Base-by-base conservation (phyloP, 2,888 invertebrate genomes). In the Ophion slaviceki region DNA sequence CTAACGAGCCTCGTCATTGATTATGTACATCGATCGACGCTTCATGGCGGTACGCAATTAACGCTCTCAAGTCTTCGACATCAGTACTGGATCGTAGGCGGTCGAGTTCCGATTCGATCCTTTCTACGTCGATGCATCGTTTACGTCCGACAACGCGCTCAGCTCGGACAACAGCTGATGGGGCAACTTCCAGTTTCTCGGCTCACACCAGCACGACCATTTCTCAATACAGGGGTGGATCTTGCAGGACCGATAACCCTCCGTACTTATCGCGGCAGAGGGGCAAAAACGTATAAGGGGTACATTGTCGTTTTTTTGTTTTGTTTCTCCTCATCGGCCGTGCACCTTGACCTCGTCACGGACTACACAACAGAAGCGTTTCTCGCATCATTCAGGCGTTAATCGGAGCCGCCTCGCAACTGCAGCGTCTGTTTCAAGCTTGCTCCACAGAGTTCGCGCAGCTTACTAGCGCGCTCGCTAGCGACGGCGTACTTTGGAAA, bases 291-390 rank as follows among this genome's bases (percentile, higher is more conserved):
- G 0, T 76, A 62, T 20, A 89, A 89, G 32, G 82, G 84, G 0
- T 89, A 89, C 24, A 81, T 90, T 10, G 83, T 80, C 8, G 17
- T 88, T 3, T 90, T 89, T 40, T 82, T n/a, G n/a, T n/a, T 90
- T 0, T 91, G 88, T 61, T 80, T 89, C 14, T n/a, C 86, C 0
- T 85, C 88, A 0, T 87, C 85, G 8, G 90, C 90, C 6, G 82
- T 90, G 1, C 89, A 90, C 45, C 61, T 90, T 0, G 89, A 91
- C 57, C 32, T 88, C 2, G 90, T 88, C 0, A 82, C 84, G 2
- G 87, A 87, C 40, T 85, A 88, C 6, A 59, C 86, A 6, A 86
- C 88, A 0, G 85, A 86, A 0, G 84, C 84, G 0, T 90, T 90
- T 40, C n/a, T 90, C 1, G 87, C 84, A 2, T 80, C 88, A 0